Percentiles rank a stretch among this genome's conserved stretches.
phyloP scores from a whole-genome alignment of 2,113 vertebrate genomes.

The Miniopterus natalensis region DNA sequence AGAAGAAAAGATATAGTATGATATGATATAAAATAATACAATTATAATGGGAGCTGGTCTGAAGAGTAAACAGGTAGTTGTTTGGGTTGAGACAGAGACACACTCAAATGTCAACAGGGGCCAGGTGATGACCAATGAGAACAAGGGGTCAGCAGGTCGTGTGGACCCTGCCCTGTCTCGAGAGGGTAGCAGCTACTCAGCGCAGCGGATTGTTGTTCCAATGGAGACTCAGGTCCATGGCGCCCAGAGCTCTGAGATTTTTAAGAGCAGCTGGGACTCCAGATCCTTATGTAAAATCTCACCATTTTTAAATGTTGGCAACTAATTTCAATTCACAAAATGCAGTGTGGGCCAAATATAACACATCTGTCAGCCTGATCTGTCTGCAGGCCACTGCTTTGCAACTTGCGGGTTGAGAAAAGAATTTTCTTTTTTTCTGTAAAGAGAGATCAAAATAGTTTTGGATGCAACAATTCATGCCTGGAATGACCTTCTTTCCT shows the following conservation, averaged over 20 bases:
- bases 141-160: neutral
- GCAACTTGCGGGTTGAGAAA: conserved; percentile 72
- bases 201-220: neutral
- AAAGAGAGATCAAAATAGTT: conserved; percentile 54
- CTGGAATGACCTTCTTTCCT: neutral
- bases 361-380: conserved; percentile 75
- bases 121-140: neutral
- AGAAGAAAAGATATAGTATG: too few species aligned
- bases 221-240: neutral
- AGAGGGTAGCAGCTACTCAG: neutral
- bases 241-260: conserved; percentile 36
- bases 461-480: conserved; percentile 14
- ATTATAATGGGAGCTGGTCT: neutral
- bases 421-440: conserved; percentile 56
- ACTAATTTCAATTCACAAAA: conserved; percentile 67
- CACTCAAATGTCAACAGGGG: neutral
- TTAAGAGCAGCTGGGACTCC: conserved; percentile 63
- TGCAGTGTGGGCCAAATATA: conserved; percentile 73
- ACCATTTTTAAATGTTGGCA: conserved; percentile 79
- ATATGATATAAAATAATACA: neutral
- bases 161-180: neutral
- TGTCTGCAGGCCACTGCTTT: conserved; percentile 54
- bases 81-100: neutral
- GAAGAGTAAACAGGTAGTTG: neutral
- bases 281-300: conserved; percentile 82